Evolutionary conservation across 35 echinoderm and acorn worm genomes (phyloP), one percentile per base, ranked within the genome.

Genomic region (Diadema setosum): DNA sequence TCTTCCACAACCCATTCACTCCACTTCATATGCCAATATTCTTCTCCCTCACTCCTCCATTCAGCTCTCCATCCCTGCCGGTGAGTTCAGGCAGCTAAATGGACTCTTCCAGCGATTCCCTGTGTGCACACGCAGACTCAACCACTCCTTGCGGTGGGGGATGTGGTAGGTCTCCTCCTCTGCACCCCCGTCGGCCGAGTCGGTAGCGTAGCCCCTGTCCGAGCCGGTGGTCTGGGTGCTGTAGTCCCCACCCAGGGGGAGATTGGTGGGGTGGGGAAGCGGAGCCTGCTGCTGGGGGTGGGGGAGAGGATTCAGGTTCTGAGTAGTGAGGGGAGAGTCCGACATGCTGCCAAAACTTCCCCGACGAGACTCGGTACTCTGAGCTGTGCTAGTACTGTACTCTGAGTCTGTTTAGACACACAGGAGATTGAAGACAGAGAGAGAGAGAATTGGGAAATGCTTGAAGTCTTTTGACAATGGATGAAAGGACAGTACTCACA

Each of bases 81-180:
- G 73, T 7, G 73, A 78, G 37, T 95, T 95, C 24, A 95, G 55
- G 78, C 93, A 95, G 29, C 89, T 81, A 75, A 97, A 93, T 4
- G 87, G 59, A 18, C 87, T 70, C 61, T 87, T 85, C 94, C 94
- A 97, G 55, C 82, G 58, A 26, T 90, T 89, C 7, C 89, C 89
- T 24, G 82, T 86, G 46, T 97, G 94, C 14, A 97, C 94, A 29
- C 94, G 65, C 26, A 97, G 74, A 65, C 81, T 93, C 55, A 97
- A 83, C 94, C 94, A 97, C 45, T 97, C 94, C 64, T 90, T 93
- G 16, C 89, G 82, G 29, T 81, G 81, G 34, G 94, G 94, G 24
- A 97, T 59, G 39, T 86, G 73, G 58, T 81, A 78, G 50, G 82
- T 56, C 39, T 97, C 94, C 20, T 96, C 94, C 1, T 97, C 94